A percentile compares a stretch with the other conserved stretches of the same genome.
Conservation (phyloP, 1,140 invertebrate genomes). For the Carcinoscorpius rotundicauda region DNA sequence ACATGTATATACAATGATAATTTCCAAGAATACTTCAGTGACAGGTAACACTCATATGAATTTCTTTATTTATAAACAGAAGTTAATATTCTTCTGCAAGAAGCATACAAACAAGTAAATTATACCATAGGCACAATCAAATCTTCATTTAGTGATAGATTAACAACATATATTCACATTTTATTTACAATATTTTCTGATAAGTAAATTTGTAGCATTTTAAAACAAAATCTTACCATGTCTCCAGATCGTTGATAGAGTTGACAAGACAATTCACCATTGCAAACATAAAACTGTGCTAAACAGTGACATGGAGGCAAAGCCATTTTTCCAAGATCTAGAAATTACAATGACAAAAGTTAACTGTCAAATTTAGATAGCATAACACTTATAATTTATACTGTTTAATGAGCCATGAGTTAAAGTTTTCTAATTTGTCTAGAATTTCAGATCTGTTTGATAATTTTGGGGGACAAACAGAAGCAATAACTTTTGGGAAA, state of each 20-base stretch:
- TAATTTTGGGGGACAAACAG: not conserved
- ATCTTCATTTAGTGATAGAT: too few relatives aligned
- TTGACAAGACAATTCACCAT: slow-evolving; percentile 71
- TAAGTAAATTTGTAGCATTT: too few relatives aligned
- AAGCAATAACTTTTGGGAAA: too few relatives aligned
- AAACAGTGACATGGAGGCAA: slow-evolving; percentile 94
- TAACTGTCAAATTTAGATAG: not conserved
- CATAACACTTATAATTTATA: not conserved
- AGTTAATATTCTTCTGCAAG: too few relatives aligned
- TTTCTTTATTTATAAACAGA: too few relatives aligned
- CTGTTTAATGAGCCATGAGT: not conserved
- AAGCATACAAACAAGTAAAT: too few relatives aligned
- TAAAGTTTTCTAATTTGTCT: not conserved
- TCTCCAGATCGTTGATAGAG: slow-evolving; percentile 96
- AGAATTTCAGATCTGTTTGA: not conserved
- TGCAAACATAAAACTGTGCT: slow-evolving; percentile 85
- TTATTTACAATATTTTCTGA: too few relatives aligned
- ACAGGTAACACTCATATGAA: too few relatives aligned
- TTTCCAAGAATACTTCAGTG: too few relatives aligned
- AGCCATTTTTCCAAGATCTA: slow-evolving; percentile 82
- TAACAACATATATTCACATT: too few relatives aligned
- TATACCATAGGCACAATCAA: too few relatives aligned
- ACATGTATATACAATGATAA: too few relatives aligned
- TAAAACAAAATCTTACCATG: slow-evolving; percentile 44
- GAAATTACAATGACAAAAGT: slow-evolving; percentile 16